phyloP scores from a whole-genome alignment of 2,888 invertebrate genomes.

The Idaea straminata region DNA sequence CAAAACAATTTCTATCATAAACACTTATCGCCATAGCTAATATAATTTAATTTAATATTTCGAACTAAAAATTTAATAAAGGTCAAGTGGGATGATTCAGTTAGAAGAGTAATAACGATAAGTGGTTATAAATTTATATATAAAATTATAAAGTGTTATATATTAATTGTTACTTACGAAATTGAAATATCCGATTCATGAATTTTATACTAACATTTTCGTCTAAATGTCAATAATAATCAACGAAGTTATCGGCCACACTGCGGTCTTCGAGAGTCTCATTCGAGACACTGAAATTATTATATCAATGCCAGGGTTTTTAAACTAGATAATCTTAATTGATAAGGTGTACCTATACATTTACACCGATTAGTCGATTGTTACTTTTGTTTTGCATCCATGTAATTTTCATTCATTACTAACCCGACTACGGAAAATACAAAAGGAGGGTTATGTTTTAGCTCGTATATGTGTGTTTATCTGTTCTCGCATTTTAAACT shows the following conservation, averaged over 20 bases:
- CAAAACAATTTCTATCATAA: background rate
- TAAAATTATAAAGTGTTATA: background rate
- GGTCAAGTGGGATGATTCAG: background rate
- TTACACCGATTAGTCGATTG: constrained; percentile 55
- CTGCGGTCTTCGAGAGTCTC: constrained; percentile 44
- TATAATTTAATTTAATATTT: background rate
- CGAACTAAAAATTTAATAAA: background rate
- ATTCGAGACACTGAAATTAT: constrained; percentile 60
- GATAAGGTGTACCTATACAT: constrained; percentile 52
- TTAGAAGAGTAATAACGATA: background rate
- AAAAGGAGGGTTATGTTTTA: background rate
- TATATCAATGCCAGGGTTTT: constrained; percentile 62
- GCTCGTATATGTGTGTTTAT: background rate
- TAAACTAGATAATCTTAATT: constrained; percentile 72
- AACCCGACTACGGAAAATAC: background rate
- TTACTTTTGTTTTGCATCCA: constrained; percentile 41
- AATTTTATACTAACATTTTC: background rate
- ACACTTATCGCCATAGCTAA: background rate
- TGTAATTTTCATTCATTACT: background rate
- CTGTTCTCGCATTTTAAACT: background rate
- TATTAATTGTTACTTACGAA: background rate
- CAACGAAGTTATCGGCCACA: constrained; percentile 19
- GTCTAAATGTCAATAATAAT: background rate
- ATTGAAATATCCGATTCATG: background rate
- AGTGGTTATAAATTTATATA: background rate